A percentile compares a stretch with the other conserved stretches of the same genome.
phyloP scores from a whole-genome alignment of 2,888 invertebrate genomes.

The Thecocarcelia acutangulata region DNA sequence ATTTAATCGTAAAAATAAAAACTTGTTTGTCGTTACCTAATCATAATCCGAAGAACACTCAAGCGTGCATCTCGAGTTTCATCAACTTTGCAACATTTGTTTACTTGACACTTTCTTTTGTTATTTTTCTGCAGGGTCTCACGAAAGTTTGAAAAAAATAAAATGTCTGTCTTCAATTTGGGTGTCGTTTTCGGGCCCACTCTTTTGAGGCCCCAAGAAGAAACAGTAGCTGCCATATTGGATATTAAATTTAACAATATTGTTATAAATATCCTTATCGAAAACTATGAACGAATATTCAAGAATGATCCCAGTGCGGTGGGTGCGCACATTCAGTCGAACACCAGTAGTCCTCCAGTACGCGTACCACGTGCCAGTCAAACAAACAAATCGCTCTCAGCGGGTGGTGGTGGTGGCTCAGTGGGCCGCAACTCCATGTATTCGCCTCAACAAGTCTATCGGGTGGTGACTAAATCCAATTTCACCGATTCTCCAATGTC shows the following conservation, averaged over 20 bases:
- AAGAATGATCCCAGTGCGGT: conserved; percentile 81
- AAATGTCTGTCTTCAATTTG: conserved; percentile 98
- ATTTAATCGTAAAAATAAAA: too few species aligned
- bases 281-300: conserved; percentile 90
- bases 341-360: conserved; percentile 78
- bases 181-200: conserved; percentile 99
- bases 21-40: too few species aligned
- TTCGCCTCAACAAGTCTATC: conserved; percentile 80
- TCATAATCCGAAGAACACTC: too few species aligned
- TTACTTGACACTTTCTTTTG: neutral
- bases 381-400: conserved; percentile 68
- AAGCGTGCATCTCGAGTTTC: too few species aligned
- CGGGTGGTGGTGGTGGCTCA: conserved; percentile 68
- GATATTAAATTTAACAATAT: conserved; percentile 99
- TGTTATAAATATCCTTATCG: conserved; percentile 97
- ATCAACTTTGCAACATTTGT: neutral
- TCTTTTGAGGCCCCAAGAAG: conserved; percentile 95
- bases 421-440: conserved; percentile 78
- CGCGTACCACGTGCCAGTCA: conserved; percentile 79
- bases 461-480: conserved; percentile 80
- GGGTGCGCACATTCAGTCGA: conserved; percentile 68
- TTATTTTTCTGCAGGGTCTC: conserved; percentile 85
- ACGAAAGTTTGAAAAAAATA: conserved; percentile 91
- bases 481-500: conserved; percentile 81
- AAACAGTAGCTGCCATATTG: conserved; percentile 98